Percentiles rank a stretch among this genome's conserved stretches.
Conservation (phyloP, 92 coral and sea anemone species). For the Palythoa caribaeorum region DNA sequence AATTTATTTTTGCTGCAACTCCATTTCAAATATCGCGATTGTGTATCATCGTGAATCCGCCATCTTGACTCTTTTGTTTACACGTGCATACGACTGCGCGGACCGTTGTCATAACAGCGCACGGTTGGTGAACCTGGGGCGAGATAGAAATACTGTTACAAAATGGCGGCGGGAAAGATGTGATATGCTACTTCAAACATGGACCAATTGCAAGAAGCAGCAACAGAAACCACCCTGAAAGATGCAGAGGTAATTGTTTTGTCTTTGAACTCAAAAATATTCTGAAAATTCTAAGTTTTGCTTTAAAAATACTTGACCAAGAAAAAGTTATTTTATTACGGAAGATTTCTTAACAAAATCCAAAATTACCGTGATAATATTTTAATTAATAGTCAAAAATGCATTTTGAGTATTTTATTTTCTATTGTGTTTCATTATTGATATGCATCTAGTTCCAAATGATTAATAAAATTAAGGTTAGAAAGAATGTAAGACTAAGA, state of each 20-base stretch:
- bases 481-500: neutral
- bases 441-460: neutral
- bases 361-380: too few species aligned
- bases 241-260: neutral
- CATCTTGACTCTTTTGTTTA: constrained; percentile 39
- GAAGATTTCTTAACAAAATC: too few species aligned
- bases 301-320: neutral
- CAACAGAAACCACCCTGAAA: too few species aligned
- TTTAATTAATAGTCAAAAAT: too few species aligned
- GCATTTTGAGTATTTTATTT: too few species aligned
- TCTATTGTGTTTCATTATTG: too few species aligned
- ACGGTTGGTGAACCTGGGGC: constrained; percentile 26
- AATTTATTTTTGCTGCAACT: neutral
- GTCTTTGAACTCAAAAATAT: neutral
- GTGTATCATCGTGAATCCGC: constrained; percentile 17
- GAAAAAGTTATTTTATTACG: too few species aligned
- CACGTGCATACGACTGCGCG: constrained; percentile 3
- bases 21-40: neutral
- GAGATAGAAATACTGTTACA: constrained; percentile 36
- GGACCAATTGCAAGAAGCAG: constrained; percentile 13
- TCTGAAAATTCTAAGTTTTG: neutral
- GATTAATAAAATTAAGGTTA: neutral
- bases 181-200: neutral
- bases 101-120: constrained; percentile 39
- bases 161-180: constrained; percentile 85